phyloP scores from a whole-genome alignment of 2,888 invertebrate genomes.

The Drosophila colorata region DNA sequence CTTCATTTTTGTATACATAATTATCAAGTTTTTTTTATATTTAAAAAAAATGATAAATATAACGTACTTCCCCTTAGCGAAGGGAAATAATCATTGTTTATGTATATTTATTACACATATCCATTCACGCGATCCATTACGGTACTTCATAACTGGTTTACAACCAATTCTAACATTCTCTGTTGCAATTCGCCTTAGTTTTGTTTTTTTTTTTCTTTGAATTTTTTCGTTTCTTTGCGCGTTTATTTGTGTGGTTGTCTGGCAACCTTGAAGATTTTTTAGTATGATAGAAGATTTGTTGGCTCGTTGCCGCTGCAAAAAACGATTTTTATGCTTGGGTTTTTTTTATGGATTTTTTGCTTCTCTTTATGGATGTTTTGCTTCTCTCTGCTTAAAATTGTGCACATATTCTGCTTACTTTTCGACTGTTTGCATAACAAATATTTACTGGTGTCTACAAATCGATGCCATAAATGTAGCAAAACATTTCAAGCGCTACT shows the following conservation, averaged over 20 bases:
- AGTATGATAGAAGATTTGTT: slow-evolving; percentile 37
- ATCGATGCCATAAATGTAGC: slow-evolving; percentile 36
- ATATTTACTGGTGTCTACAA: slow-evolving; percentile 41
- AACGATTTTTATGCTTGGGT: slow-evolving; percentile 33
- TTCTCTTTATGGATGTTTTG: too few species aligned
- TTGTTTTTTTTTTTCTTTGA: not conserved
- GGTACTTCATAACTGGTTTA: slow-evolving; percentile 28
- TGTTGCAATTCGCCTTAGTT: slow-evolving; percentile 3
- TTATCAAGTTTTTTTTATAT: not conserved
- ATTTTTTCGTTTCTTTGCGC: slow-evolving; percentile 1
- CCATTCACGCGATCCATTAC: not conserved
- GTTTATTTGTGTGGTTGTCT: slow-evolving; percentile 11
- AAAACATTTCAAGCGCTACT: slow-evolving; percentile 7
- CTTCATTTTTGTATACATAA: not conserved
- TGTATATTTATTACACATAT: not conserved
- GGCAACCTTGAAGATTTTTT: slow-evolving; percentile 37
- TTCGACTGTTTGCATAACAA: slow-evolving; percentile 30
- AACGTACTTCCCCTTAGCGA: not conserved
- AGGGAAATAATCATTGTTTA: not conserved
- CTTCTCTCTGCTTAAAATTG: slow-evolving; percentile 2
- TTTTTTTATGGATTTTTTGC: slow-evolving; percentile 34
- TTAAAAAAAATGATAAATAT: not conserved
- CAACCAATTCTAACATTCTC: slow-evolving; percentile 24
- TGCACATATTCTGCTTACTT: slow-evolving; percentile 16
- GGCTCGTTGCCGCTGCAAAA: slow-evolving; percentile 35